A percentile compares a stretch with the other conserved stretches of the same genome.
Conservation (phyloP, 2,888 invertebrate species). For the Furcula furcula region DNA sequence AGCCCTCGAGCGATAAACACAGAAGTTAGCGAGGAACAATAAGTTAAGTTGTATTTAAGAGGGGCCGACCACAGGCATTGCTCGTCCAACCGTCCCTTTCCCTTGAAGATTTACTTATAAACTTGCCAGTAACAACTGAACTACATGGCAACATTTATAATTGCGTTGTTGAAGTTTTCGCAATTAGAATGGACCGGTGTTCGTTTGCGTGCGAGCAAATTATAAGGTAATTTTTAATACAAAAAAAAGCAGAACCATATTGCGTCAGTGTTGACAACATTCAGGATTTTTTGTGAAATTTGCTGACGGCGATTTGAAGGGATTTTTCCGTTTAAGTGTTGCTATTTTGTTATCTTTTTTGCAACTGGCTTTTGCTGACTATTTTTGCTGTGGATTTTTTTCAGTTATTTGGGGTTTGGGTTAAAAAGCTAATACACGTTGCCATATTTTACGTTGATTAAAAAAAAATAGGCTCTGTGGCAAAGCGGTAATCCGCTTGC, state of each 20-base stretch:
- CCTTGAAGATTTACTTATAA: slow-evolving; percentile 41
- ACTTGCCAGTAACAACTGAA: slow-evolving; percentile 17
- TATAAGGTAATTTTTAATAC: slow-evolving; percentile 8
- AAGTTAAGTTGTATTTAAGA: slow-evolving; percentile 45
- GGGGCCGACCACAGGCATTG: slow-evolving; percentile 41
- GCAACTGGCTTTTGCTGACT: no score
- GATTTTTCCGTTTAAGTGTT: neutral
- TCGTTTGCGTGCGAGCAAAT: slow-evolving; percentile 12
- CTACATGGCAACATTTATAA: neutral
- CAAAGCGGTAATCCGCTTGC: no score
- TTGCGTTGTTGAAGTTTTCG: slow-evolving; percentile 13
- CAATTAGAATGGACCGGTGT: slow-evolving; percentile 9
- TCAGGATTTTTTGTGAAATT: neutral
- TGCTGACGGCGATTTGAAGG: neutral
- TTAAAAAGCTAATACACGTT: no score
- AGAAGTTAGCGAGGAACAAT: slow-evolving; percentile 40
- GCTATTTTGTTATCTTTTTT: no score
- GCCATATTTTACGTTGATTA: no score
- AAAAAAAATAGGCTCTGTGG: no score
- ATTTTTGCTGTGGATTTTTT: no score
- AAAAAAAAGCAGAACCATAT: neutral
- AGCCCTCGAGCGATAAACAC: slow-evolving; percentile 24
- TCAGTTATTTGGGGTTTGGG: no score
- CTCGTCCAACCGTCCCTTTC: slow-evolving; percentile 31
- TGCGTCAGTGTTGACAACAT: slow-evolving; percentile 4